These are phyloP conservation scores for Oligia latruncula DNA, from an alignment of 2,888 invertebrate species.

Conservation along the genomic window DNA sequence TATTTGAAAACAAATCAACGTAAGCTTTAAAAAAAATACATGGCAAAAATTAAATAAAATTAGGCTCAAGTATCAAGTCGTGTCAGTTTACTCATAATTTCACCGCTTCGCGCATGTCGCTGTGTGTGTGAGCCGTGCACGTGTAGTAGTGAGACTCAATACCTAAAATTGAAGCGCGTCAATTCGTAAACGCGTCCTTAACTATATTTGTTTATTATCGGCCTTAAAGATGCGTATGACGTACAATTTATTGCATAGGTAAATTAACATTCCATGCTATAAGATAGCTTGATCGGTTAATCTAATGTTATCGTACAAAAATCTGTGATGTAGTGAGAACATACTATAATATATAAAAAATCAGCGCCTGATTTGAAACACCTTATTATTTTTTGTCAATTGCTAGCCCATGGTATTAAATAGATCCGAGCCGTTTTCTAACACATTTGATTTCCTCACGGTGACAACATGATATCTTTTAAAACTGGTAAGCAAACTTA, in stretches of 20 bases:
- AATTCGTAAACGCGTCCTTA: too few species aligned
- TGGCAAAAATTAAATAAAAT: too few species aligned
- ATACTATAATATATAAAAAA: conserved; percentile 1
- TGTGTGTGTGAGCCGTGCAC: too few species aligned
- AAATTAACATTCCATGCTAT: conserved; percentile 59
- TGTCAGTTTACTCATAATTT: too few species aligned
- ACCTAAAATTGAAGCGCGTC: too few species aligned
- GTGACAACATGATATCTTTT: neutral
- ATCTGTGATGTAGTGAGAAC: conserved; percentile 45
- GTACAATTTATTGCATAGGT: conserved; percentile 38
- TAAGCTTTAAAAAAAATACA: too few species aligned
- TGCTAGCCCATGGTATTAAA: neutral
- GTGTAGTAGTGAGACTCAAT: too few species aligned
- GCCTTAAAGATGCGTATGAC: conserved; percentile 45
- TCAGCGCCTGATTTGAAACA: neutral
- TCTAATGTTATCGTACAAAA: conserved; percentile 30
- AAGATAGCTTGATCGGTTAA: conserved; percentile 43
- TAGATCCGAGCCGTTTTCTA: neutral
- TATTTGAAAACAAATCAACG: too few species aligned
- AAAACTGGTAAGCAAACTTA: neutral
- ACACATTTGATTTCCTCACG: neutral
- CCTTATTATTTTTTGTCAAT: neutral
- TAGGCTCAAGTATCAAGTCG: too few species aligned
- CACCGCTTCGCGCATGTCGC: too few species aligned
- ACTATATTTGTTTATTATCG: neutral